Evolutionary conservation across 2,113 vertebrate genomes (phyloP).

Genomic region (Eublepharis macularius): DNA sequence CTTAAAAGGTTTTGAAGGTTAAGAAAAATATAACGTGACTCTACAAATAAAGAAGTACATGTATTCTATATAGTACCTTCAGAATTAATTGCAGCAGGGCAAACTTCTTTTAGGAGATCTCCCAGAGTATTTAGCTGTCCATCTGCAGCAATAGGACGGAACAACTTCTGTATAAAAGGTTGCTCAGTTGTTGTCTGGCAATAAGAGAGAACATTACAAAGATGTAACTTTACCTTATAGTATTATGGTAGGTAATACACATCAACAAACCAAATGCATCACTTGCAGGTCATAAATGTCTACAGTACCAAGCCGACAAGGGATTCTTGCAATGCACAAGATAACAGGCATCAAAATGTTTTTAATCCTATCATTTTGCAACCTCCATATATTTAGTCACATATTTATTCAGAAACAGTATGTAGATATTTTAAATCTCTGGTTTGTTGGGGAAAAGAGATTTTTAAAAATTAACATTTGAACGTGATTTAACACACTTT

Average conservation of each 20-base stretch:
- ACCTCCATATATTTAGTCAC: background rate
- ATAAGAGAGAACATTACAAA: slow-evolving; percentile 36
- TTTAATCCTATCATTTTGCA: background rate
- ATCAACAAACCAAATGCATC: background rate
- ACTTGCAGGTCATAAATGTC: background rate
- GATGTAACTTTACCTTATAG: background rate
- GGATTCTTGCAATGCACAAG: background rate
- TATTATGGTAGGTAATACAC: background rate
- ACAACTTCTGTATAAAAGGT: slow-evolving; percentile 96
- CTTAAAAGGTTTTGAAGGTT: background rate
- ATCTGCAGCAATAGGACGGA: slow-evolving; percentile 88
- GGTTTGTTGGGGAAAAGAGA: background rate
- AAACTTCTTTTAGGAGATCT: slow-evolving; percentile 90
- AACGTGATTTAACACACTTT: too few species aligned
- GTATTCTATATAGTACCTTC: slow-evolving; percentile 78
- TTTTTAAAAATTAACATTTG: too few species aligned
- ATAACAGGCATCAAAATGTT: background rate
- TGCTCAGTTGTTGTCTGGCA: slow-evolving; percentile 86
- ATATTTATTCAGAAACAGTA: background rate
- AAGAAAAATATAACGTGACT: background rate
- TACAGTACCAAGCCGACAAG: background rate
- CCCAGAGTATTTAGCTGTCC: slow-evolving; percentile 87
- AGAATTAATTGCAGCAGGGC: slow-evolving; percentile 81
- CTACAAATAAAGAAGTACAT: background rate
- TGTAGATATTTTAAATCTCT: background rate